phyloP scores from a whole-genome alignment of 2,888 invertebrate species.

The Acronicta leporina region DNA sequence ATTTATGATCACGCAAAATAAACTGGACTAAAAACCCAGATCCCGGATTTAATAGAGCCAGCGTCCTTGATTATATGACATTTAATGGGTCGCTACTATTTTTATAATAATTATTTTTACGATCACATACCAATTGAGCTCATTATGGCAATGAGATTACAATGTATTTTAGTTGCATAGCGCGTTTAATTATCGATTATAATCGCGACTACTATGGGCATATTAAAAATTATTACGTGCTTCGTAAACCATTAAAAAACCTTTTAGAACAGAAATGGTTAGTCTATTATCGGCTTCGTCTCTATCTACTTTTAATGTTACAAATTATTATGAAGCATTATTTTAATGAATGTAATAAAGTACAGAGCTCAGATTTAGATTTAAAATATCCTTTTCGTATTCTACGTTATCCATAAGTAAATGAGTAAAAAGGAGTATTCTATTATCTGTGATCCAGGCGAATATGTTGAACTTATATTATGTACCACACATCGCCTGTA shows the following conservation, averaged over 20 bases:
- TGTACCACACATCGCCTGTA: too few species aligned
- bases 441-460: too few species aligned
- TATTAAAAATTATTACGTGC: slow-evolving; percentile 14
- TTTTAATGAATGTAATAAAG: too few species aligned
- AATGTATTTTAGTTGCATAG: slow-evolving; percentile 41
- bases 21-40: slow-evolving; percentile 44
- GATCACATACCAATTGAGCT: slow-evolving; percentile 34
- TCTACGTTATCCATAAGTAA: too few species aligned
- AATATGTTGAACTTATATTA: too few species aligned
- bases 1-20: slow-evolving; percentile 46
- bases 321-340: too few species aligned
- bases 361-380: too few species aligned
- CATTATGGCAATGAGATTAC: slow-evolving; percentile 38
- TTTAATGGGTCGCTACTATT: slow-evolving; percentile 55
- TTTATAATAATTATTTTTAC: slow-evolving; percentile 54
- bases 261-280: background rate
- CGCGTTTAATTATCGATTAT: slow-evolving; percentile 41
- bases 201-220: slow-evolving; percentile 18
- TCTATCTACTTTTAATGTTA: too few species aligned
- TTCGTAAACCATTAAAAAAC: background rate
- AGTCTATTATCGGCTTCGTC: background rate
- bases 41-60: slow-evolving; percentile 38
- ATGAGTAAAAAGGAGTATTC: too few species aligned
- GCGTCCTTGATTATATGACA: slow-evolving; percentile 50
- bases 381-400: too few species aligned